phyloP scores from a whole-genome alignment of 2,797 vertebrate genomes.

The Mormyrops boulengeri region DNA sequence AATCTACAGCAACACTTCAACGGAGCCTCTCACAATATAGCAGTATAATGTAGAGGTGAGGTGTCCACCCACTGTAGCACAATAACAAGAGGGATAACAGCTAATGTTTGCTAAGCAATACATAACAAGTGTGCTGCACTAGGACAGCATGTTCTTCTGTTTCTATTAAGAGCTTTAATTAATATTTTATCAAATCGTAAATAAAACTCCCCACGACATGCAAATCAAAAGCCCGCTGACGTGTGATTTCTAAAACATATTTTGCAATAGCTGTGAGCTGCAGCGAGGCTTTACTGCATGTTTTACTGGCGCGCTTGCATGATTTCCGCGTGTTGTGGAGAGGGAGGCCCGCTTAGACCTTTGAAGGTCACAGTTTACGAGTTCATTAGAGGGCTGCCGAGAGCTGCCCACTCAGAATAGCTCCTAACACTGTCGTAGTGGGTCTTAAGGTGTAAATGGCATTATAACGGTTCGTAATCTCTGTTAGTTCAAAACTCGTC shows the following conservation, averaged over 20 bases:
- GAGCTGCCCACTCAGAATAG: not conserved
- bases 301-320: not conserved
- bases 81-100: slow-evolving; percentile 34
- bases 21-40: not conserved
- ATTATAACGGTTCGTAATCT: not conserved
- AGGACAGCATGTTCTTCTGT: slow-evolving; percentile 46
- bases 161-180: slow-evolving; percentile 55
- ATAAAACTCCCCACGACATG: slow-evolving; percentile 54
- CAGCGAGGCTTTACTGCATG: not conserved
- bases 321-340: not conserved
- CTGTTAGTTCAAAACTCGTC: not conserved
- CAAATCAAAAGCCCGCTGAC: slow-evolving; percentile 50
- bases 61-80: not conserved
- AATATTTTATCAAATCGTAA: slow-evolving; percentile 62
- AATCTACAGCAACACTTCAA: not conserved
- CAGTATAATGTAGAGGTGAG: not conserved
- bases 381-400: not conserved
- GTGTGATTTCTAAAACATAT: slow-evolving; percentile 23
- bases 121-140: slow-evolving; percentile 51
- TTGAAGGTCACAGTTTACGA: not conserved
- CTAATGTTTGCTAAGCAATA: slow-evolving; percentile 49
- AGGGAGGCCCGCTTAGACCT: not conserved
- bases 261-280: not conserved
- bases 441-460: not conserved
- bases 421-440: not conserved